Evolutionary conservation across 53 echinoderm and acorn worm genomes (phyloP).

Genomic region (Holothuria scabra): DNA sequence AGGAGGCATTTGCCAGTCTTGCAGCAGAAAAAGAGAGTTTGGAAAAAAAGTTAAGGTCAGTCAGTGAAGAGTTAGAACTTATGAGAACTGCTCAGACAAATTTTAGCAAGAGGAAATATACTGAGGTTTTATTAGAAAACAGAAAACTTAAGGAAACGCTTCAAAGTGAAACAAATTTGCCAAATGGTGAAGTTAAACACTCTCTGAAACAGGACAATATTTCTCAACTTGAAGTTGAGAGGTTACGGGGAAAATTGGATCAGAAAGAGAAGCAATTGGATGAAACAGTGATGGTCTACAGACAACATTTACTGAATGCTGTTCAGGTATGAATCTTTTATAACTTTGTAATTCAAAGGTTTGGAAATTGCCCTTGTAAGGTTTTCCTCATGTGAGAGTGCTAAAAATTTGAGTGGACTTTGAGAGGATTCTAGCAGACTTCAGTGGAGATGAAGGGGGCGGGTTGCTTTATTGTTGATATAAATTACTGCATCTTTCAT

Average conservation of each 20-base stretch:
- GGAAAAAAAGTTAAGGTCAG: slow-evolving; percentile 49
- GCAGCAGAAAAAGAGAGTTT: slow-evolving; percentile 72
- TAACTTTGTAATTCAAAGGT: no score
- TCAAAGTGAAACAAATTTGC: slow-evolving; percentile 43
- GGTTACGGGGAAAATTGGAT: slow-evolving; percentile 66
- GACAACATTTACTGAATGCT: slow-evolving; percentile 89
- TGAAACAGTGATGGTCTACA: slow-evolving; percentile 78
- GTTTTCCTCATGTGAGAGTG: no score
- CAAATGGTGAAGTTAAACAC: slow-evolving; percentile 23
- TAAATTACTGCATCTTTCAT: no score
- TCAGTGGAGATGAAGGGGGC: no score
- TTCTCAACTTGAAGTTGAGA: slow-evolving; percentile 68
- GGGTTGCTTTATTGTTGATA: no score
- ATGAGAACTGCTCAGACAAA: slow-evolving; percentile 34
- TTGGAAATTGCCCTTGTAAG: no score
- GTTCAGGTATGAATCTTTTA: slow-evolving; percentile 74
- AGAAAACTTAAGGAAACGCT: slow-evolving; percentile 75
- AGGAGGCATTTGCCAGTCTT: slow-evolving; percentile 62
- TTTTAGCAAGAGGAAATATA: slow-evolving; percentile 59
- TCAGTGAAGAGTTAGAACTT: slow-evolving; percentile 33
- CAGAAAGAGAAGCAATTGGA: slow-evolving; percentile 71
- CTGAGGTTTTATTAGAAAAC: slow-evolving; percentile 77
- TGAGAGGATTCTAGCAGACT: no score
- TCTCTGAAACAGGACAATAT: slow-evolving; percentile 12
- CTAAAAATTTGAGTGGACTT: no score